Evolutionary conservation across 2,113 vertebrate species (phyloP), one percentile per base, ranked within the genome.

Genomic region (Corvus cornix): DNA sequence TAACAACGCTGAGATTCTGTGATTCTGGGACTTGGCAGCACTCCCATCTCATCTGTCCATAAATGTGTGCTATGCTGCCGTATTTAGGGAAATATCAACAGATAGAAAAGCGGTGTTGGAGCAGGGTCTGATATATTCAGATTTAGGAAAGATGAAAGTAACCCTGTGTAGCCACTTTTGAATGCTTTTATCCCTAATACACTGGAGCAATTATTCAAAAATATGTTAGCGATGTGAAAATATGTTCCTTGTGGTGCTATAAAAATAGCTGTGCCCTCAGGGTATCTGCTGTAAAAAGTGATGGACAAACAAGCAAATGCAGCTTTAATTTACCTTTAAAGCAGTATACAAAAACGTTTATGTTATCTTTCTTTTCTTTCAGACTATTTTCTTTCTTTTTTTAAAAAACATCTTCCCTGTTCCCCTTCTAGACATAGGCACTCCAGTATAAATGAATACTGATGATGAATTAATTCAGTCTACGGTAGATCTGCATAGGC

Each of bases 381-480:
- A 35, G 33, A n/a, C n/a, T 79, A 27, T 62, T 80, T 31, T 68
- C 11, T 66, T 84, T 77, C 14, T 80, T 81, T 77, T 77, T 75
- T 77, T 31, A 7, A 66, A 93, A 84, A 66, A 62, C 10, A 31
- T 53, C 10, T 30, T 73, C 12, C 11, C 51, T 88, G 37, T 75
- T 88, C 51, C 33, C 56, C 55, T 92, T 93, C 49, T 49, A 90
- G 68, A 24, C 82, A 80, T 18, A 95, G 43, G n/a, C 5, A 7
- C 16, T 82, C 86, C 44, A 68, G 73, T 93, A 83, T 95, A 87
- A 95, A 91, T 95, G 68, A 96, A 93, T 96, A 95, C 64, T 95
- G 78, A 94, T 93, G 90, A 83, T 80, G 83, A 95, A 96, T 96
- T 96, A 94, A 94, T 95, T 90, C 79, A 77, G 58, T 91, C 91